Evolutionary conservation across 2,113 vertebrate species (phyloP).

Genomic region (Podarcis raffonei): DNA sequence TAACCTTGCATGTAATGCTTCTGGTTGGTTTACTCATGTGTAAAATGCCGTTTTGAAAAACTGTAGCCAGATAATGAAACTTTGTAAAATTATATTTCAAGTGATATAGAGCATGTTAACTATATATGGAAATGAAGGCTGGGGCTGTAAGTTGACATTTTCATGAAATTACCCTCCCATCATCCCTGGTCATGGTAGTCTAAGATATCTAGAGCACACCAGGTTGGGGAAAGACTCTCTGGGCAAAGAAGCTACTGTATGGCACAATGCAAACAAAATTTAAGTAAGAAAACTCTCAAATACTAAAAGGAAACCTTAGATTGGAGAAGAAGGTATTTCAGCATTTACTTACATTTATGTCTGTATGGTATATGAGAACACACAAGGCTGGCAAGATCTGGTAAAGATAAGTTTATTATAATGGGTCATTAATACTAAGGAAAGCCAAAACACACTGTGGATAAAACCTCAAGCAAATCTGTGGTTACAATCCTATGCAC

Average conservation of each 20-base stretch:
- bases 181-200: too few relatives aligned
- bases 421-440: neutral
- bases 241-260: neutral
- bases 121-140: too few relatives aligned
- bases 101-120: too few relatives aligned
- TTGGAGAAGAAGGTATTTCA: conserved; percentile 1
- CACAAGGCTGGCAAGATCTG: conserved; percentile 98
- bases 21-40: too few relatives aligned
- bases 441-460: conserved; percentile 27
- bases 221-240: neutral
- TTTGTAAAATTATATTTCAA: too few relatives aligned
- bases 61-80: too few relatives aligned
- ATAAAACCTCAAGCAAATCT: neutral
- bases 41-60: too few relatives aligned
- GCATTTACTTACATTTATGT: conserved; percentile 94
- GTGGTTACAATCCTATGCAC: too few relatives aligned
- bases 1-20: too few relatives aligned
- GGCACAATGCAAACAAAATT: neutral
- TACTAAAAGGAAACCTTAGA: neutral
- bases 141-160: too few relatives aligned
- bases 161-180: too few relatives aligned
- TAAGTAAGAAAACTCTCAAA: neutral
- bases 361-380: conserved; percentile 98
- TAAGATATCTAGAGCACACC: too few relatives aligned
- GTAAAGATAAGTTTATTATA: conserved; percentile 68